Evolutionary conservation across 2,797 vertebrate species (phyloP), one percentile per base, ranked within the genome.

Genomic region (Falco biarmicus): DNA sequence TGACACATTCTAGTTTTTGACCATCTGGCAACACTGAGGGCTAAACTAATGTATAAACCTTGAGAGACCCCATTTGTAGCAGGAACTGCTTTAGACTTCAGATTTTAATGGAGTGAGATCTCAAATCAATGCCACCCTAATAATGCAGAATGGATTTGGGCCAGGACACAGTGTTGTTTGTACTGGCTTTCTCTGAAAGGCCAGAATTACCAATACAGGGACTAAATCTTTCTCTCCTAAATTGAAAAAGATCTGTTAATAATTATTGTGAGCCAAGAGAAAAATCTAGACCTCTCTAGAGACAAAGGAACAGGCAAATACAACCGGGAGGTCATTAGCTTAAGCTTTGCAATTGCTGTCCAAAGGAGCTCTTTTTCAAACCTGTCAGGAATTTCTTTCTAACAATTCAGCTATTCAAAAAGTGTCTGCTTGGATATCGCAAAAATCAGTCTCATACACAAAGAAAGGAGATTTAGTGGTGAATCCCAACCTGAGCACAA

Each of bases 11-110:
- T 70, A 64, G 83, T 73, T 93, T 96, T 95, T 95, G 95, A 96
- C 95, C 97, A 97, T 97, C 95, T 96, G 97, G 96, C 96, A 96
- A 60, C 1, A 7, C 47, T 84, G 86, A 96, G 82, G 86, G 83
- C 77, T 93, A 95, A 96, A 95, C 76, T 90, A 93, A 96, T 87
- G 85, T 25, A 89, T 83, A 90, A 94, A 88, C 57, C 94, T 93
- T 91, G 54, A 84, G 95, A 97, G 96, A 95, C 87, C 87, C 69
- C 77, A 85, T 95, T 96, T 94, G 53, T 89, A 80, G 83, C 80
- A 93, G 85, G 87, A 94, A 92, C 87, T 76, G 93, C 89, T 95
- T 95, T 74, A 88, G 87, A 93, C 85, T 90, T 96, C 81, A 92
- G 66, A 89, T 91, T 95, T 95, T 94, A 95, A 95, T 93, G 87